Base-by-base conservation (phyloP, 1,140 invertebrate genomes). In the Chymomyza costata region DNA sequence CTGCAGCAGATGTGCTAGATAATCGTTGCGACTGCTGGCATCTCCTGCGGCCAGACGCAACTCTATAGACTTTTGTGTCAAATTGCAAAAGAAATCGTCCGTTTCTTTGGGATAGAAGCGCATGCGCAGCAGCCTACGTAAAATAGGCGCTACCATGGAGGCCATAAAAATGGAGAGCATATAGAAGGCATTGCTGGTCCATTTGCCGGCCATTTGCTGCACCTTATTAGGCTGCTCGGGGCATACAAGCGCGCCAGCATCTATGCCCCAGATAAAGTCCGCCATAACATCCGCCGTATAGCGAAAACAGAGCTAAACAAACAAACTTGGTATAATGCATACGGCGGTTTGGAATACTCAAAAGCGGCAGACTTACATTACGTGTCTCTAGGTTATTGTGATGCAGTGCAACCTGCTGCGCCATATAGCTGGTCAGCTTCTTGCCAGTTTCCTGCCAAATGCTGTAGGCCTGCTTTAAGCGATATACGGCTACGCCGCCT, bases 211-310 rank as follows among this genome's bases (percentile, higher is more conserved):
- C 37, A 85, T 70, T 41, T 67, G 13, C 15, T 61, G 60, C 15
- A 86, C 43, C 25, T 58, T 13, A 15, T 73, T 81, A 1, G 67
- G 66, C 7, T 51, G 19, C 11, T 57, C 53, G 30, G 57, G 28
- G 0, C 19, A 38, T 1, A 41, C 58, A 0, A 87, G 81, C 0
- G 78, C 74, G 17, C 83, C 82, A 0, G 81, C 83, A 39, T 87
- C 82, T 2, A 89, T 73, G 8, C 87, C 88, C 67, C 89, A 87
- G 1, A 86, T 87, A 1, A 86, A 85, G 44, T 84, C 86, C 0
- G 86, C 86, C 21, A 89, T 86, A 0, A 88, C 84, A 49, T 89
- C 87, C 0, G 84, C 86, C 0, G 87, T 87, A 46, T 83, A 89
- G 37, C 84, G 82, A 1, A 67, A 59, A 6, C 84, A 85, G 5